Conservation (phyloP, 2,888 invertebrate genomes). For the Thereva nobilitata region DNA sequence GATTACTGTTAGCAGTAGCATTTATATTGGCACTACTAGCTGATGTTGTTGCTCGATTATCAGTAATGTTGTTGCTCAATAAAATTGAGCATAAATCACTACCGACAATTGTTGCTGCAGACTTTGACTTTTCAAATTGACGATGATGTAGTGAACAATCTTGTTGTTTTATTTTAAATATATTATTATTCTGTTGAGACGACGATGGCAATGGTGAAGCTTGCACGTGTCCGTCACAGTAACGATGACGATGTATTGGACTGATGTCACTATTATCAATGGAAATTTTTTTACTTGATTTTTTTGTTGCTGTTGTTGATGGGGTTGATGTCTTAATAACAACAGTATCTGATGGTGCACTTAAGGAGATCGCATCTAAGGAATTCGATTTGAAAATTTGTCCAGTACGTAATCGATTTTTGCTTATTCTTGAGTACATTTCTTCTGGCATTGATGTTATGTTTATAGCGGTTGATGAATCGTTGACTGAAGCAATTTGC, state of each 20-base stretch:
- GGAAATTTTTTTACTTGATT: constrained; percentile 51
- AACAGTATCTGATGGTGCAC: constrained; percentile 2
- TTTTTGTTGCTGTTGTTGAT: constrained; percentile 49
- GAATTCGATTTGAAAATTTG: constrained; percentile 56
- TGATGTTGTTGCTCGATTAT: constrained; percentile 33
- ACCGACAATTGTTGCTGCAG: neutral
- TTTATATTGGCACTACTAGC: constrained; percentile 27
- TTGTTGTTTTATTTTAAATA: constrained; percentile 6
- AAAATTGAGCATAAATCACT: constrained; percentile 37
- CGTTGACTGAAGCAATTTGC: neutral
- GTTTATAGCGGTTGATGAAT: neutral
- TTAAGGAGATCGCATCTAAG: constrained; percentile 53
- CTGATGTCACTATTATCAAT: constrained; percentile 48
- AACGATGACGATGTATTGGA: constrained; percentile 3
- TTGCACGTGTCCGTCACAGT: constrained; percentile 28
- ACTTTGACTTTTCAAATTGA: constrained; percentile 15
- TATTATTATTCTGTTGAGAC: constrained; percentile 20
- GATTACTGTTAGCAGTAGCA: constrained; percentile 28
- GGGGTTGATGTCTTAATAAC: constrained; percentile 44
- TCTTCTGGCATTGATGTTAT: constrained; percentile 47
- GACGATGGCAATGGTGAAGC: constrained; percentile 18
- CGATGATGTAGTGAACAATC: neutral
- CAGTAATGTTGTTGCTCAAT: constrained; percentile 13
- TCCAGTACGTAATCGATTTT: constrained; percentile 37
- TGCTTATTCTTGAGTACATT: constrained; percentile 54